A percentile compares a stretch with the other conserved stretches of the same genome.
Evolutionary conservation across 2,113 vertebrate genomes (phyloP).

Genomic region (Ptilonorhynchus violaceus): DNA sequence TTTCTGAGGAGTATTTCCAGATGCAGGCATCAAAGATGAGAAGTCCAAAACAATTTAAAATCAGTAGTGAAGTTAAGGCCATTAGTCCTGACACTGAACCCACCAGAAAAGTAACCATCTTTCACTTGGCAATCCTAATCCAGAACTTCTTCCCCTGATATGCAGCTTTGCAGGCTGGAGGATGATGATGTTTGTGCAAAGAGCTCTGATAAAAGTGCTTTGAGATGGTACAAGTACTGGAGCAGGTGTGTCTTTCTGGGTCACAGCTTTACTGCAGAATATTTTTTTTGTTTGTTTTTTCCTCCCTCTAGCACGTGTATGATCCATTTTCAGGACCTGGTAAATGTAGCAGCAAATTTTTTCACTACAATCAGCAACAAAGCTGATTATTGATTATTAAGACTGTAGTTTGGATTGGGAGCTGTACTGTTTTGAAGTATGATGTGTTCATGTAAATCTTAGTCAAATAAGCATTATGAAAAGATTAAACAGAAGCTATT

Average conservation of each 20-base stretch:
- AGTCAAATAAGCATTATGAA: not conserved
- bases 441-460: not conserved
- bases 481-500: not conserved
- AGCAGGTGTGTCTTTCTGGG: not conserved
- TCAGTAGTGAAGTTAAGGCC: not conserved
- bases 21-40: not conserved
- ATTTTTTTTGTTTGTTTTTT: not conserved
- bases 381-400: not conserved
- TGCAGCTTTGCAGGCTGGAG: not conserved
- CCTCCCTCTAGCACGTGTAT: accelerated
- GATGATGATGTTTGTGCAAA: not conserved
- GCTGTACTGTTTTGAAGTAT: not conserved
- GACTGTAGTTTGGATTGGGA: not conserved
- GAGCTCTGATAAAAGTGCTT: not conserved
- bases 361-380: not conserved
- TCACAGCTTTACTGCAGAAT: not conserved
- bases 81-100: not conserved
- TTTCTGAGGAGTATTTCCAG: not conserved
- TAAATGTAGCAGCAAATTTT: not conserved
- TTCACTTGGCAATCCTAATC: not conserved
- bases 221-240: not conserved
- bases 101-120: not conserved
- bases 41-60: not conserved
- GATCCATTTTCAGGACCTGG: not conserved
- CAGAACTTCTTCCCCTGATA: not conserved